phyloP scores from a whole-genome alignment of 2,888 invertebrate genomes.

The Drosophila atripex region DNA sequence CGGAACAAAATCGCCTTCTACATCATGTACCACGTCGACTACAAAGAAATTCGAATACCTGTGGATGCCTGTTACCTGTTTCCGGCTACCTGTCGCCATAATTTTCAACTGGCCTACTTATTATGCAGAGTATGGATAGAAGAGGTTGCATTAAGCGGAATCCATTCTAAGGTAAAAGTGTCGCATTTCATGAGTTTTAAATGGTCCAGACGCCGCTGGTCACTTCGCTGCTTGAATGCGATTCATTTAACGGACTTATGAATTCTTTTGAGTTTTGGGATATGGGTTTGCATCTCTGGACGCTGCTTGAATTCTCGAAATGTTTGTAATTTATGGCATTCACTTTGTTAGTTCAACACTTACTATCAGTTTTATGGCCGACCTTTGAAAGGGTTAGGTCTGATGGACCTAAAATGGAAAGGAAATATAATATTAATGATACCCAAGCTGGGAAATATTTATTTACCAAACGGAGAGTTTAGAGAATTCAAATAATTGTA shows the following conservation, averaged over 20 bases:
- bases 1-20: conserved; percentile 23
- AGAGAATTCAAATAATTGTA: background rate
- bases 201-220: conserved; percentile 31
- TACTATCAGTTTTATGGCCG: conserved; percentile 46
- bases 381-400: conserved; percentile 27
- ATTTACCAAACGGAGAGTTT: background rate
- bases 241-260: conserved; percentile 68
- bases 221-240: conserved; percentile 54
- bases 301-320: conserved; percentile 30
- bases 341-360: conserved; percentile 47
- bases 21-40: background rate
- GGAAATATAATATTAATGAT: background rate
- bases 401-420: conserved; percentile 3
- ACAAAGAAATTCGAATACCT: background rate
- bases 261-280: conserved; percentile 56
- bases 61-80: conserved; percentile 48
- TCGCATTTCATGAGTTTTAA: conserved; percentile 61
- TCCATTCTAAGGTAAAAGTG: conserved; percentile 59
- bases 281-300: conserved; percentile 10
- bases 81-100: conserved; percentile 47
- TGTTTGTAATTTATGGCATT: conserved; percentile 57
- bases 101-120: conserved; percentile 58
- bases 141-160: conserved; percentile 58
- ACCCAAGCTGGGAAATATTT: background rate
- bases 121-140: conserved; percentile 1